Base-by-base conservation (phyloP, 2,888 invertebrate species). In the Drosophila subquinaria region DNA sequence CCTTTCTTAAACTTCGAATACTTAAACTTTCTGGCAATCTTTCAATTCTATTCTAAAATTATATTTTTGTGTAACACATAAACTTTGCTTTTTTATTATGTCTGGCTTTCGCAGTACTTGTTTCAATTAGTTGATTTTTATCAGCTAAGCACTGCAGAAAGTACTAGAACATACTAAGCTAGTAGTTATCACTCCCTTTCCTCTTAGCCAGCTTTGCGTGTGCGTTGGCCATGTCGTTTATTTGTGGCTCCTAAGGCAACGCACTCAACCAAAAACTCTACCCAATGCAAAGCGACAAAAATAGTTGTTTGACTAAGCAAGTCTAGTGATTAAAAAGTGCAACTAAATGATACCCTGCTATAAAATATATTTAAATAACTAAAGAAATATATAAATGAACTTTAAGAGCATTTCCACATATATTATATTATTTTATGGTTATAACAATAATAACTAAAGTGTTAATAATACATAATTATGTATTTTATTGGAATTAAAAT, bases 61-160 rank as follows among this genome's bases (percentile, higher is more conserved):
- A 8, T 35, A 69, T 38, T 55, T 68, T 17, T 17, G n/a, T 13
- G 5, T 20, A 38, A 27, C 35, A 17, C 20, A 33, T 43, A 42
- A 61, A n/a, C 36, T 35, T 36, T 10, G 5, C 17, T 33, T 30
- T n/a, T 42, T 56, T 56, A 15, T 33, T 52, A 17, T 52, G 60
- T 45, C 52, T 61, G 35, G 56, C 48, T 33, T 42, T 61, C 11
- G 10, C 33, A 45, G 43, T n/a, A 43, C 47, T 35, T 36, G 55
- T 73, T 88, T 85, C 82, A 85, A 82, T 82, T 82, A 85, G 73
- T 69, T 67, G 82, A 82, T 85, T 60, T 69, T 66, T 82, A 83
- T 85, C 82, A 74, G 43, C 20, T 10, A 52, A 64, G 59, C 27
- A 52, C 65, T 48, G 56, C 15, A 62, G 51, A 53, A 68, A 75